Evolutionary conservation across 2,113 vertebrate genomes (phyloP).

Genomic region (Triplophysa rosa): DNA sequence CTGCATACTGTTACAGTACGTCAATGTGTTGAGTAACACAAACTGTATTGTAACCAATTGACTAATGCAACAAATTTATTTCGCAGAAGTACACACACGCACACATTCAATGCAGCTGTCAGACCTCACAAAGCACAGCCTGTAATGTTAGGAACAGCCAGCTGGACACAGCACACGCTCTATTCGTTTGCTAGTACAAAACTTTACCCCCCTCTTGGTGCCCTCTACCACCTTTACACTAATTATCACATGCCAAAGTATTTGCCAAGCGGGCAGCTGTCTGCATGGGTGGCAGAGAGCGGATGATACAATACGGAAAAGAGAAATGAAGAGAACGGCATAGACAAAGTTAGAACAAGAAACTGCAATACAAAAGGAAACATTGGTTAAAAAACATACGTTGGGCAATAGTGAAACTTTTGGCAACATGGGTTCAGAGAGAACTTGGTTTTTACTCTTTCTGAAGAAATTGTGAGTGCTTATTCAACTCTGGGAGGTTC

Average conservation of each 20-base stretch:
- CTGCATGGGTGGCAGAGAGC: constrained; percentile 73
- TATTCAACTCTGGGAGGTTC: background rate
- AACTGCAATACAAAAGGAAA: constrained; percentile 55
- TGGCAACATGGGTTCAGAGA: background rate
- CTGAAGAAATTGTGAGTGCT: background rate
- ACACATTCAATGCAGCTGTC: constrained; percentile 83
- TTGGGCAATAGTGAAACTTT: constrained; percentile 17
- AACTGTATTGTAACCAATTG: constrained; percentile 17
- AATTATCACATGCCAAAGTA: constrained; percentile 77
- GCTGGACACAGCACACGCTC: constrained; percentile 78
- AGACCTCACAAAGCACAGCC: constrained; percentile 83
- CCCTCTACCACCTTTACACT: constrained; percentile 58
- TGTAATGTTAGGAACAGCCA: constrained; percentile 86
- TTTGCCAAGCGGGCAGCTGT: constrained; percentile 86
- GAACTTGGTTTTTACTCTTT: background rate
- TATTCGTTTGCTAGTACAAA: constrained; percentile 59
- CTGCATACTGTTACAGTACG: background rate
- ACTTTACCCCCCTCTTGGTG: constrained; percentile 64
- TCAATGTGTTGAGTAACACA: background rate
- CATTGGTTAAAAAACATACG: background rate
- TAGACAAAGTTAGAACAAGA: background rate
- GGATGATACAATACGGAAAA: constrained; percentile 32
- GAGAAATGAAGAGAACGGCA: background rate
- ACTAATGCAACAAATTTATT: constrained; percentile 17
- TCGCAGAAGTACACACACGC: constrained; percentile 73